Evolutionary conservation across 2,113 vertebrate genomes (phyloP).

Genomic region (Balaeniceps rex): DNA sequence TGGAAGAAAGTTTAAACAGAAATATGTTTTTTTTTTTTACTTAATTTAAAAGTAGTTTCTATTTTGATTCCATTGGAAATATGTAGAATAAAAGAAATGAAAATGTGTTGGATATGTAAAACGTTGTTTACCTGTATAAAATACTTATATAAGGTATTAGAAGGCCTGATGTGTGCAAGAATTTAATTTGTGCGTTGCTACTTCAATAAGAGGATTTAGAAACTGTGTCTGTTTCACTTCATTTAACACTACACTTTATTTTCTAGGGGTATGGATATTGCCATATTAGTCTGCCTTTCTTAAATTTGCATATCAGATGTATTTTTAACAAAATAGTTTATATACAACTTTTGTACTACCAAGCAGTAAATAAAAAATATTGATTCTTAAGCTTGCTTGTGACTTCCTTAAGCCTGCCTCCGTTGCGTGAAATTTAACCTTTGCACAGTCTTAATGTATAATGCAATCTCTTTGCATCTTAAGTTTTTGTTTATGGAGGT

Average conservation of each 20-base stretch:
- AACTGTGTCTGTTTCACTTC: background rate
- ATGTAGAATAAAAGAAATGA: background rate
- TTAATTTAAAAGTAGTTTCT: conserved; percentile 45
- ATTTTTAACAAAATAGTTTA: conserved; percentile 77
- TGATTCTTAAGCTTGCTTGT: background rate
- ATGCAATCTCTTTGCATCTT: background rate
- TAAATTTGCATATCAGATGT: conserved; percentile 56
- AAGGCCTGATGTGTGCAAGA: background rate
- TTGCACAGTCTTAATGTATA: background rate
- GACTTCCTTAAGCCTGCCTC: background rate
- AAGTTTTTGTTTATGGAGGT: background rate
- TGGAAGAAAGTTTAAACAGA: conserved; percentile 40
- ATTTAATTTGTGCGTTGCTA: background rate
- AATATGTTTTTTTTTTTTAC: conserved; percentile 55
- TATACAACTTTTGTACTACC: conserved; percentile 76
- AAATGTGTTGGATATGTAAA: background rate
- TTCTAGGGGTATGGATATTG: background rate
- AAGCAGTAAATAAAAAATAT: conserved; percentile 66
- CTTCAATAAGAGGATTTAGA: background rate
- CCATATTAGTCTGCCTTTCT: conserved; percentile 18
- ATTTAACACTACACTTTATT: conserved; percentile 54
- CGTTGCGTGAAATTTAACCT: background rate
- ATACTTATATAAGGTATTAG: background rate
- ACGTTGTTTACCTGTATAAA: conserved; percentile 38
- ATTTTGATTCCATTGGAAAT: conserved; percentile 25